Conservation (phyloP, 2,888 invertebrate species). For the Escarpia spicata region DNA sequence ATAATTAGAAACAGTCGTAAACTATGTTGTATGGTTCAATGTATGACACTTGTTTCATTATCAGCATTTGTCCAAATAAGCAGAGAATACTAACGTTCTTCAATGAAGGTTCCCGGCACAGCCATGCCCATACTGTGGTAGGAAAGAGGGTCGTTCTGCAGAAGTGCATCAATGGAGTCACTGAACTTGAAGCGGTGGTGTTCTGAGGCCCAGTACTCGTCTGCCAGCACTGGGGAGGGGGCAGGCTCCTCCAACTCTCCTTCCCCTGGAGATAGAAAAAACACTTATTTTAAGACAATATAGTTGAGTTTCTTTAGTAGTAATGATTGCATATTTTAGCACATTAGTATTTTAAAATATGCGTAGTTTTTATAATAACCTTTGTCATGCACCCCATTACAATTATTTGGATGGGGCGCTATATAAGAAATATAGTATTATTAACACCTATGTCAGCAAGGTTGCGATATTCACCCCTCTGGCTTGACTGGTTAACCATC, state of each 20-base stretch:
- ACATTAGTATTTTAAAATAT: no score
- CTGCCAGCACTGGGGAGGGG: slow-evolving; percentile 32
- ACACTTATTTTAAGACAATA: neutral
- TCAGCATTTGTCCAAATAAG: neutral
- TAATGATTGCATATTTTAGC: no score
- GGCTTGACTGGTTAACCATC: no score
- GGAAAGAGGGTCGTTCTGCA: slow-evolving; percentile 56
- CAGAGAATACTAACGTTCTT: slow-evolving; percentile 35
- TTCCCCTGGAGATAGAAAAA: neutral
- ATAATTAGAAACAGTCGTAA: neutral
- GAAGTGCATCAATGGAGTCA: slow-evolving; percentile 52
- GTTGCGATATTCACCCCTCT: no score
- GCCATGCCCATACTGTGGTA: slow-evolving; percentile 62
- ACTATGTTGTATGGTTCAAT: neutral
- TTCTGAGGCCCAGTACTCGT: slow-evolving; percentile 60
- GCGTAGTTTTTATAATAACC: no score
- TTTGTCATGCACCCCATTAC: no score
- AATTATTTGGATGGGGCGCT: no score
- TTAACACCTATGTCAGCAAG: no score
- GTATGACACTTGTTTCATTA: neutral
- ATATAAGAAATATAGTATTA: no score
- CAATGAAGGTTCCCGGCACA: slow-evolving; percentile 59
- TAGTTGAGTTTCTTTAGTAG: no score
- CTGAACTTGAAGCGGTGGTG: slow-evolving; percentile 61
- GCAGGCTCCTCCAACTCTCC: neutral